Evolutionary conservation across 2,888 invertebrate genomes (phyloP), one percentile per base, ranked within the genome.

Genomic region (Hydrotaea diabolus): DNA sequence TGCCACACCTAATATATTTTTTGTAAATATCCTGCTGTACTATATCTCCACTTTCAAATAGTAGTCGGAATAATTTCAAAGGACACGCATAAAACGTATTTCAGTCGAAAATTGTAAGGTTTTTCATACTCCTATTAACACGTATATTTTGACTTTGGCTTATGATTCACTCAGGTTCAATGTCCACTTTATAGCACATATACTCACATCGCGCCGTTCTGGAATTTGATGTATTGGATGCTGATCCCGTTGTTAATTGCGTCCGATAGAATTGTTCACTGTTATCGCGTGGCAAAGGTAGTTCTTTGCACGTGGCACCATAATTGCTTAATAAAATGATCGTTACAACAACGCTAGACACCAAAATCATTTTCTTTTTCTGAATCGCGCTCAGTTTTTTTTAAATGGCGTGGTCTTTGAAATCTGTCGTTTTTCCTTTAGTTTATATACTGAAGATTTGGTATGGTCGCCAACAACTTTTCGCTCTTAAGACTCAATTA

Each of bases 331-430:
- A 75, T 69, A 85, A 46, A n/a, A 80, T 36, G 4, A 79, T 62
- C 31, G 49, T 46, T 21, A 77, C 43, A n/a, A 43, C 3, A 26
- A 9, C 53, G 31, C 79, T 15, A 69, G 17, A 46, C 73, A 66
- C 66, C 43, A 46, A 21, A 62, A 69, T 13, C 77, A 26, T 77
- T 39, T 21, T 64, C 31, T 89, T 88, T 86, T 88, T 88, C 88
- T 43, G 15, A 7, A 26, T 15, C 26, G 39, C n/a, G 49, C 43
- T 19, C 59, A 3, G 4, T 13, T 76, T 76, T 15, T 49, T 36
- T 46, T n/a, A n/a, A 21, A 11, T 62, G 11, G 43, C 19, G 39
- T 53, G 13, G 36, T 55, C 0, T 21, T 55, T 19, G 36, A 46
- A 78, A 21, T 17, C 46, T 11, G 19, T 62, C 31, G 26, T 71